Conservation (phyloP, 2,797 vertebrate species). For the Melanotaenia parkinsoni region DNA sequence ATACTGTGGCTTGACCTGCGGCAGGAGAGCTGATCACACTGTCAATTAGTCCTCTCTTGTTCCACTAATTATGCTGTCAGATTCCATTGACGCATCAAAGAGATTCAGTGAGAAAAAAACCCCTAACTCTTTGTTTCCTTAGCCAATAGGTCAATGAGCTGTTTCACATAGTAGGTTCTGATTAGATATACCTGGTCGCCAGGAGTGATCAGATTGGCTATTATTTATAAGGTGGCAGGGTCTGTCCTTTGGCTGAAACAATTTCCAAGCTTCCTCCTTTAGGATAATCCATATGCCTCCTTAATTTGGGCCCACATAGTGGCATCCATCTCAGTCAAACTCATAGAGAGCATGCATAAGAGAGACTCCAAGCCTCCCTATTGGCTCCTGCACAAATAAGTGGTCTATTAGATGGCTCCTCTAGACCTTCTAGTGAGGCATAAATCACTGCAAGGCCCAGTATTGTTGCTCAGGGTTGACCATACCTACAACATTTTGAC, state of each 20-base stretch:
- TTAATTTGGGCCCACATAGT: not conserved
- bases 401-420: no score
- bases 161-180: conserved; percentile 44
- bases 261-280: not conserved
- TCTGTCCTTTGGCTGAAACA: not conserved
- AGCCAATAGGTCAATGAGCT: conserved; percentile 59
- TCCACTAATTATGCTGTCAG: conserved; percentile 67
- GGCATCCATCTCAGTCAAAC: not conserved
- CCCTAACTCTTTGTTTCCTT: conserved; percentile 36
- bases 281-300: not conserved
- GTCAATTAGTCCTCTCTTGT: conserved; percentile 62
- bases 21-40: conserved; percentile 53
- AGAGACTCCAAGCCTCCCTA: not conserved
- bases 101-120: conserved; percentile 35
- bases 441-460: no score
- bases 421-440: no score
- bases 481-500: no score
- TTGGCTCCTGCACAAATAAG: not conserved
- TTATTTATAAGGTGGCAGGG: not conserved
- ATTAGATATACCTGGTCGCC: conserved; percentile 45
- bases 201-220: not conserved
- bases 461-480: no score
- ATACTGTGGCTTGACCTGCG: conserved; percentile 54
- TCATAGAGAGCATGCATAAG: not conserved
- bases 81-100: conserved; percentile 43